Evolutionary conservation across 1,140 invertebrate species (phyloP).

Genomic region (Bathynomus jamesi): DNA sequence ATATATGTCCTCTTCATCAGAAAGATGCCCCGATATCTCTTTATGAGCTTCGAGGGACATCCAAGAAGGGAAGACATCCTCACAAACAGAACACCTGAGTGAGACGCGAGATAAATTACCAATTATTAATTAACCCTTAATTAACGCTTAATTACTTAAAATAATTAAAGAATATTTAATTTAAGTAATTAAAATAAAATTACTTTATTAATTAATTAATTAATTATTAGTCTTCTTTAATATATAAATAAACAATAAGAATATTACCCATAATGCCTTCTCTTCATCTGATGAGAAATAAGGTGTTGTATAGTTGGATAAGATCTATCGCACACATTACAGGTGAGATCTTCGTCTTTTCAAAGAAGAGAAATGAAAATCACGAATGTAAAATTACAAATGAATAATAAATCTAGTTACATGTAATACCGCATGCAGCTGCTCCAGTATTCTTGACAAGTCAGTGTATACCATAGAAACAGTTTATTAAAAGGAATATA

Average conservation of each 20-base stretch:
- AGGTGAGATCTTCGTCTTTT: not conserved
- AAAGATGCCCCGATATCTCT: not conserved
- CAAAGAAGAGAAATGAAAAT: too few species aligned
- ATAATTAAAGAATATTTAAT: not conserved
- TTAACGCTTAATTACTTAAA: not conserved
- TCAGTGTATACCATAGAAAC: too few species aligned
- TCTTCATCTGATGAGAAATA: not conserved
- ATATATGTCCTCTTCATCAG: not conserved
- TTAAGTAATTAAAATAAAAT: not conserved
- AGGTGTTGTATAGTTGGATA: not conserved
- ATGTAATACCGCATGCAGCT: too few species aligned
- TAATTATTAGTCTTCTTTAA: not conserved
- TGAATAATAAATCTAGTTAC: too few species aligned
- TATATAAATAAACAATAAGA: not conserved
- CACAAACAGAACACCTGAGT: not conserved
- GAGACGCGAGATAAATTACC: not conserved
- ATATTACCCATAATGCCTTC: not conserved
- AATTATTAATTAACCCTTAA: not conserved
- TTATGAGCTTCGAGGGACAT: not conserved
- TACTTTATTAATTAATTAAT: not conserved
- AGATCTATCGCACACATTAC: not conserved
- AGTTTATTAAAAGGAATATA: too few species aligned
- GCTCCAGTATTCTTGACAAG: too few species aligned
- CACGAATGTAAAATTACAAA: too few species aligned
- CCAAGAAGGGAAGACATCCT: not conserved